Percentiles rank a stretch among this genome's conserved stretches.
These are phyloP conservation scores for Aradophagus sp. DNA, from an alignment of 1,140 invertebrate species.

Conservation along the genomic window DNA sequence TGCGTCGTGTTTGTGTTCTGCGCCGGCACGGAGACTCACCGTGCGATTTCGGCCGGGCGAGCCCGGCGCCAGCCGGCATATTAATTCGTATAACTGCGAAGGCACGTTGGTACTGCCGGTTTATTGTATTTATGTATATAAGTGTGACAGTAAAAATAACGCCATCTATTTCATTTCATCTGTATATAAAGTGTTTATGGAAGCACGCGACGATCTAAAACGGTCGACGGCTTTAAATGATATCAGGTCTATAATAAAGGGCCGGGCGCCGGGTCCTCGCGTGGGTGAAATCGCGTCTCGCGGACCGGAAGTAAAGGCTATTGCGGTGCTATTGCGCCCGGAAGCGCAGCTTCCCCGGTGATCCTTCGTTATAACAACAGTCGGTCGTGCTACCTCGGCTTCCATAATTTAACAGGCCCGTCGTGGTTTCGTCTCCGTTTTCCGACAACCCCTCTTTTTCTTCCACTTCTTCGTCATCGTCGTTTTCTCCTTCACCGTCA, in stretches of 20 bases:
- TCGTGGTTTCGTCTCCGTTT: not conserved
- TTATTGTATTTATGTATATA: slow-evolving; percentile 54
- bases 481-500: no score
- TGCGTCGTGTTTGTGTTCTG: slow-evolving; percentile 24
- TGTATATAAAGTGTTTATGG: slow-evolving; percentile 53
- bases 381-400: no score
- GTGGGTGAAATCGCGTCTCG: not conserved
- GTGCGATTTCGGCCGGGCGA: slow-evolving; percentile 5
- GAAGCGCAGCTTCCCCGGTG: not conserved
- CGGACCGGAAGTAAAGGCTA: slow-evolving; percentile 35
- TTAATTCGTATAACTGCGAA: slow-evolving; percentile 55
- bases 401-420: slow-evolving; percentile 42
- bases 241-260: slow-evolving; percentile 41
- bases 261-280: slow-evolving; percentile 11
- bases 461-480: no score
- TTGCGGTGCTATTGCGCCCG: slow-evolving; percentile 28
- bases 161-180: slow-evolving; percentile 48
- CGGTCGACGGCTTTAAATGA: slow-evolving; percentile 48
- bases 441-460: no score
- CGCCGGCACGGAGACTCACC: not conserved
- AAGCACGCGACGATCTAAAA: slow-evolving; percentile 52
- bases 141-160: slow-evolving; percentile 58
- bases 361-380: not conserved
- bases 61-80: slow-evolving; percentile 12
- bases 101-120: slow-evolving; percentile 57